phyloP scores from a whole-genome alignment of 2,113 vertebrate species.

The Alces alces region DNA sequence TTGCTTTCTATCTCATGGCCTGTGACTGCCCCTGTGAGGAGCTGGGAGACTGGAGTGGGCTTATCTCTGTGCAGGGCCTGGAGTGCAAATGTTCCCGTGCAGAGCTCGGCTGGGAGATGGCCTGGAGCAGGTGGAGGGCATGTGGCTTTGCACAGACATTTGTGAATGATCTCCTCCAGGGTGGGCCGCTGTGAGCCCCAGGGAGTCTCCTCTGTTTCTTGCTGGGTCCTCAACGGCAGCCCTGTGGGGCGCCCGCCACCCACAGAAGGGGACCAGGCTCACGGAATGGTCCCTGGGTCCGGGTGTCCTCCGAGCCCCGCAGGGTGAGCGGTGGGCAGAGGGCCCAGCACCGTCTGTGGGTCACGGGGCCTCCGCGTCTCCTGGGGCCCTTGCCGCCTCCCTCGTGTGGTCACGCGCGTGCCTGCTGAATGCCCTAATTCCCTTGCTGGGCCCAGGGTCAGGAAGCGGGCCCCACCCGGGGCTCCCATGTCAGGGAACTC shows the following conservation, averaged over 20 bases:
- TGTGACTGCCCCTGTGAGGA: background rate
- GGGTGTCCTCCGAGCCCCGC: background rate
- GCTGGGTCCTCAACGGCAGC: background rate
- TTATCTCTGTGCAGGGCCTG: background rate
- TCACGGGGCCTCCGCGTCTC: background rate
- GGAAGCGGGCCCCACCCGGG: background rate
- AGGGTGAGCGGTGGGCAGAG: background rate
- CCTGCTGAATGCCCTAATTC: background rate
- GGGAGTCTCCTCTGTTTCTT: background rate
- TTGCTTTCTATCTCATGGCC: background rate
- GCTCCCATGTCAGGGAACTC: background rate
- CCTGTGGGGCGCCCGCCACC: background rate
- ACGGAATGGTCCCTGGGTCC: background rate
- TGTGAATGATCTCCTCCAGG: background rate
- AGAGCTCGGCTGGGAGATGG: fast-evolving
- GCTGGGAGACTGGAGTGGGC: background rate
- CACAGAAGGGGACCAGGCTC: background rate
- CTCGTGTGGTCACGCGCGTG: fast-evolving
- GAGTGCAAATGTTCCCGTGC: fast-evolving
- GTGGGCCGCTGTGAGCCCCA: background rate
- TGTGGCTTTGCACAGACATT: fast-evolving
- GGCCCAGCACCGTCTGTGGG: background rate
- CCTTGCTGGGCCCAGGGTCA: background rate
- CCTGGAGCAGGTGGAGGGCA: fast-evolving
- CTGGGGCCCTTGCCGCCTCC: background rate